Base-by-base conservation (phyloP, 2,797 vertebrate species). In the Sarcoramphus papa region DNA sequence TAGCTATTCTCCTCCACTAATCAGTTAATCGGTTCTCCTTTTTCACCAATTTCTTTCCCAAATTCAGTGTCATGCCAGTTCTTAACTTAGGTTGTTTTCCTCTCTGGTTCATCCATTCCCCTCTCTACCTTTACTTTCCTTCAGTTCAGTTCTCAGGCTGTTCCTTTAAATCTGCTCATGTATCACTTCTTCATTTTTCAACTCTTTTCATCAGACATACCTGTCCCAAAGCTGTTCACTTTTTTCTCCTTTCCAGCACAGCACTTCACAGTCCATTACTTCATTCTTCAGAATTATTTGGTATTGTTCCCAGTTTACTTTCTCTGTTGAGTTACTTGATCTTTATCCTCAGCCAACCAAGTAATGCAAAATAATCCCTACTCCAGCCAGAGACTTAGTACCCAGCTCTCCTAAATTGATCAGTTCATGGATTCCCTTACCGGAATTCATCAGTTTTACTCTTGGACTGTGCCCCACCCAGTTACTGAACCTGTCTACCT, bases 341-440 rank as follows among this genome's bases (percentile, higher is more conserved):
- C 85, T 77, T 70, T 91, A 81, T 72, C 48, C 54, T 70, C 35
- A 94, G 79, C 79, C 95, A 96, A 83, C 67, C 60, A 85, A 95
- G 90, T 87, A 93, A 95, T 87, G 80, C 82, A 86, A 90, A 95
- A 88, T 88, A 90, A 86, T 90, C 43, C 7, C 73, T 57, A n/a
- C 25, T 84, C 31, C 27, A 80, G 68, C 67, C 77, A 89, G 59
- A 24, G 51, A 69, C 23, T 67, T 54, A 89, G 70, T 69, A 68
- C 37, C 24, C 35, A 88, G 25, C 31, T 60, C 68, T 67, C 47
- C 63, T 82, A 53, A 88, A 92, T 7, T 40, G 43, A 95, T 95
- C 79, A 73, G 3, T 96, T 91, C 65, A 81, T 90, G 56, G 54
- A 91, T 94, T 82, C 53, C 53, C 40, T 83, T 94, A 88, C 70